Conservation (phyloP, 1,140 invertebrate genomes). For the Heliothis virescens region DNA sequence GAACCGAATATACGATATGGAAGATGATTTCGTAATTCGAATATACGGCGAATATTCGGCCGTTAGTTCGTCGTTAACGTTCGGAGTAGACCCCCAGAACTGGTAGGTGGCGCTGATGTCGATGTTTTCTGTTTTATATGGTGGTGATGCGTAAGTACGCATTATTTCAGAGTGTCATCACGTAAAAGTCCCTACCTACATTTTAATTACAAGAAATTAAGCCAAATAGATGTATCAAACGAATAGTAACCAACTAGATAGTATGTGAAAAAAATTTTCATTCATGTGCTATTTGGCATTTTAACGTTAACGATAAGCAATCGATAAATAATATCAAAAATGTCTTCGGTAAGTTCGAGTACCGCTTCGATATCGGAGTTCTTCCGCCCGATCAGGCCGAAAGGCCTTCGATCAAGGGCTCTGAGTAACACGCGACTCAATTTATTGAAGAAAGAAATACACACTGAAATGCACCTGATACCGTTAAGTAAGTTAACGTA, state of each 20-base stretch:
- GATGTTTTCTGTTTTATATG: too few species aligned
- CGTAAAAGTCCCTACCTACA: too few species aligned
- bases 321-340: conserved; percentile 40
- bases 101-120: too few species aligned
- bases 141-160: too few species aligned
- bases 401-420: conserved; percentile 68
- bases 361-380: conserved; percentile 73
- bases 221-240: too few species aligned
- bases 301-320: background rate
- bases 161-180: too few species aligned
- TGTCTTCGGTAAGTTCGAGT: conserved; percentile 70
- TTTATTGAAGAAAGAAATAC: conserved; percentile 77
- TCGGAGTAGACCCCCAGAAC: too few species aligned
- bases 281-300: background rate
- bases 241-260: conserved; percentile 1
- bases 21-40: too few species aligned
- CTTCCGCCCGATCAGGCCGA: conserved; percentile 75
- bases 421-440: conserved; percentile 72
- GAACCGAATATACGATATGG: too few species aligned
- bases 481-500: conserved; percentile 68
- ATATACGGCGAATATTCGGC: too few species aligned
- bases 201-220: too few species aligned
- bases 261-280: background rate
- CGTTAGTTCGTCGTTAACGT: too few species aligned
- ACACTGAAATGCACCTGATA: conserved; percentile 74